Evolutionary conservation across 2,113 vertebrate species (phyloP).

Genomic region (Ptilonorhynchus violaceus): DNA sequence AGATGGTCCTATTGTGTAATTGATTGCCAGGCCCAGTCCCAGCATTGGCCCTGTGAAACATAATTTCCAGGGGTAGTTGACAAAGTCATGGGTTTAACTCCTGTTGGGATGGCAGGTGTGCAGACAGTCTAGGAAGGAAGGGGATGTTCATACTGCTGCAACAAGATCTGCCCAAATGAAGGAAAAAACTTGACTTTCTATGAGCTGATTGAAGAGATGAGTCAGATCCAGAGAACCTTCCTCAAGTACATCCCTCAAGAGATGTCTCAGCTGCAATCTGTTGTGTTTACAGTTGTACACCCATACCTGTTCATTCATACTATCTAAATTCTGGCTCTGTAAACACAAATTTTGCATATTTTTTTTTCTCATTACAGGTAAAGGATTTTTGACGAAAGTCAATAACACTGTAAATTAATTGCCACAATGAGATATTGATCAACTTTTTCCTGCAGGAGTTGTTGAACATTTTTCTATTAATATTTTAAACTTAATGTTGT

Average conservation of each 20-base stretch:
- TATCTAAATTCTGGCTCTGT: not conserved
- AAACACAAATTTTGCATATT: not conserved
- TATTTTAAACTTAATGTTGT: not conserved
- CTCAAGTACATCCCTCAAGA: not conserved
- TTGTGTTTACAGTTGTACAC: not conserved
- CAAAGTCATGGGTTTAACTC: not conserved
- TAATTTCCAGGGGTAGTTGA: not conserved
- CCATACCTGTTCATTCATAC: not conserved
- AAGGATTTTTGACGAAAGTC: not conserved
- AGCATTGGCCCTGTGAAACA: not conserved
- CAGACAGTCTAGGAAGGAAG: not conserved
- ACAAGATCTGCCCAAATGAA: accelerated
- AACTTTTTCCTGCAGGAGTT: not conserved
- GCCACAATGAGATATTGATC: not conserved
- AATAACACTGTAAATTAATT: not conserved
- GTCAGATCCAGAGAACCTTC: not conserved
- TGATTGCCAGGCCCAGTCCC: not conserved
- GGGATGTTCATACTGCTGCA: not conserved
- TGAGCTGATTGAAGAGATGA: not conserved
- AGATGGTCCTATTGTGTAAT: not conserved
- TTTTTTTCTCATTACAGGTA: not conserved
- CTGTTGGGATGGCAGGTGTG: not conserved
- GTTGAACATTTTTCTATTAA: not conserved
- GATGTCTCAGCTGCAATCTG: not conserved
- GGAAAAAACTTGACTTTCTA: not conserved